These are phyloP conservation scores for Pinctada fucata DNA, from an alignment of 2,888 invertebrate species.

Conservation along the genomic window DNA sequence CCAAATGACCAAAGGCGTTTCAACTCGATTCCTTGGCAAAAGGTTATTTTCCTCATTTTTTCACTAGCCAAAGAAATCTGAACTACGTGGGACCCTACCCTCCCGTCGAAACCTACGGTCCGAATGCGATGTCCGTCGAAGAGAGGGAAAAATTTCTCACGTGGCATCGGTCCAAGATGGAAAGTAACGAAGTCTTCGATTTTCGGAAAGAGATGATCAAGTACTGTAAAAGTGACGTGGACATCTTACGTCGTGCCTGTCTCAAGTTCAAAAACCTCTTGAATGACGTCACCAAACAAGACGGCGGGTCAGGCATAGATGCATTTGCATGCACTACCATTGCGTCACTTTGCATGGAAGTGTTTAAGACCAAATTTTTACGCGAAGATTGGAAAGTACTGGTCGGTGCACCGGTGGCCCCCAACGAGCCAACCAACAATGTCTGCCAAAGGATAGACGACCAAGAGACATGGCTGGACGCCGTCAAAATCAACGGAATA, in stretches of 20 bases:
- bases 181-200: constrained; percentile 29
- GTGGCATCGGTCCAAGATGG: constrained; percentile 33
- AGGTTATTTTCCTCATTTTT: constrained; percentile 53
- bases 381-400: no score
- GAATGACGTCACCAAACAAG: constrained; percentile 31
- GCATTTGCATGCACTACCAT: constrained; percentile 40
- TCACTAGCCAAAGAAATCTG: constrained; percentile 39
- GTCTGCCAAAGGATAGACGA: constrained; percentile 19
- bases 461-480: not conserved
- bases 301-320: constrained; percentile 32
- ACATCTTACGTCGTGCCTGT: no score
- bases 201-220: constrained; percentile 44
- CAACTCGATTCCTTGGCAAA: constrained; percentile 41
- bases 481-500: constrained; percentile 15
- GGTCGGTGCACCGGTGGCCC: no score
- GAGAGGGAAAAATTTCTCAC: constrained; percentile 33
- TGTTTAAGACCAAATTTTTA: no score
- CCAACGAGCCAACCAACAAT: constrained; percentile 43
- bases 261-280: constrained; percentile 34
- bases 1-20: constrained; percentile 42
- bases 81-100: no score
- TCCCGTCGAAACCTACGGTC: constrained; percentile 34
- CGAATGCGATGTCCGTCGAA: constrained; percentile 34
- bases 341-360: no score
- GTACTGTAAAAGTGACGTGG: no score